Percentiles rank a stretch among this genome's conserved stretches.
These are phyloP conservation scores for Leistus spinibarbis DNA, from an alignment of 2,888 invertebrate species.

Conservation along the genomic window DNA sequence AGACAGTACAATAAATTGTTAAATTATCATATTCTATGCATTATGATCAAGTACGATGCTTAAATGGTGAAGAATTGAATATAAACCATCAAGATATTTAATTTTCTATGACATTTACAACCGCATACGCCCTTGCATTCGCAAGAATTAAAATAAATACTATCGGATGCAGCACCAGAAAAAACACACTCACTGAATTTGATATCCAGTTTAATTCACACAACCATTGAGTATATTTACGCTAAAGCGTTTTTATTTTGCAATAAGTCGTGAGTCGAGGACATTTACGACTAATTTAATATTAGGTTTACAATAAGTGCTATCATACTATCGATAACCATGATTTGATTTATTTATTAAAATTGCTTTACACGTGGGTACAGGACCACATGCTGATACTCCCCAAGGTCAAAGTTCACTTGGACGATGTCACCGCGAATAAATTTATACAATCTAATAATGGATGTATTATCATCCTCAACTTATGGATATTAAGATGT, in stretches of 20 bases:
- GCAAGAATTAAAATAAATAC: slow-evolving; percentile 8
- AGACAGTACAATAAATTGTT: not conserved
- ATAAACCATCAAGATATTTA: slow-evolving; percentile 12
- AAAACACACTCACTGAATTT: not conserved
- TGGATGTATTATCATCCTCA: too few relatives aligned
- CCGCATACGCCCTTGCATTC: slow-evolving; percentile 2
- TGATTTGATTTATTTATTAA: slow-evolving; percentile 23
- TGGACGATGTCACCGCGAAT: not conserved
- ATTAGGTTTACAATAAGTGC: slow-evolving; percentile 13
- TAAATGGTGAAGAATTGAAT: slow-evolving; percentile 12
- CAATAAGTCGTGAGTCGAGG: slow-evolving; percentile 4
- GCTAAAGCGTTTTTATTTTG: slow-evolving; percentile 13
- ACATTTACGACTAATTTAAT: slow-evolving; percentile 33
- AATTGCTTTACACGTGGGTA: not conserved
- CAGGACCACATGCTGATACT: not conserved
- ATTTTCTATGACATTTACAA: slow-evolving; percentile 20
- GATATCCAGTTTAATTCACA: slow-evolving; percentile 23
- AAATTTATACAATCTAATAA: too few relatives aligned
- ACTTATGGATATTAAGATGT: too few relatives aligned
- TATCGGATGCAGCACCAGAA: not conserved
- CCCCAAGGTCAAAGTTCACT: slow-evolving; percentile 5
- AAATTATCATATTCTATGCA: not conserved
- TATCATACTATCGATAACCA: not conserved
- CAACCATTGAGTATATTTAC: slow-evolving; percentile 11
- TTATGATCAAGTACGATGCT: not conserved